These are phyloP conservation scores for Calyptomena viridis DNA, from an alignment of 2,113 vertebrate species.

Conservation along the genomic window DNA sequence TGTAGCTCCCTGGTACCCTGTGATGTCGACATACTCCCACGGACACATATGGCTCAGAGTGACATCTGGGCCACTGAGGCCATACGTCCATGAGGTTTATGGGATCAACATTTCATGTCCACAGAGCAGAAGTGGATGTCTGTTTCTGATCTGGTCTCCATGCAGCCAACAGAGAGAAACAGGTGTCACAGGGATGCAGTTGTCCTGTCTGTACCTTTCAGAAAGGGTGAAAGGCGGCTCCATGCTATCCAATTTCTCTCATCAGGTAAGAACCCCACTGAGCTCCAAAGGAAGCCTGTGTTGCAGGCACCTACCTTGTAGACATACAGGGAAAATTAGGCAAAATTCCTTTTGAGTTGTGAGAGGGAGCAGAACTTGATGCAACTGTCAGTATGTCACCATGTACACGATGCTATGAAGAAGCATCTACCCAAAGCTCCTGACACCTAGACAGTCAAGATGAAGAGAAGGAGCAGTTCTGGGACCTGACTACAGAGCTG, in stretches of 20 bases:
- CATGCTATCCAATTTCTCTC: background rate
- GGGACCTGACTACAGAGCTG: background rate
- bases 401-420: background rate
- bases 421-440: background rate
- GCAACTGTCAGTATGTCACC: background rate
- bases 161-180: background rate
- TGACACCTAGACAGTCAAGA: background rate
- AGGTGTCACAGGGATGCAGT: background rate
- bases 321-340: background rate
- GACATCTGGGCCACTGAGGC: background rate
- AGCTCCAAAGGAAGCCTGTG: background rate
- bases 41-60: background rate
- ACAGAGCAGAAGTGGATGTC: background rate
- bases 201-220: background rate
- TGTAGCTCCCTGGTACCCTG: background rate
- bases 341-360: background rate
- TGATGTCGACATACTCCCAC: background rate
- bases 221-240: background rate
- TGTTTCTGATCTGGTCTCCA: background rate
- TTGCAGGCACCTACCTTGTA: background rate
- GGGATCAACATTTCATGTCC: background rate
- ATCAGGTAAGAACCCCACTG: background rate
- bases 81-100: background rate
- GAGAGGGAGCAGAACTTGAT: background rate
- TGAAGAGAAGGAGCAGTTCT: background rate